phyloP scores from a whole-genome alignment of 2,888 invertebrate genomes.

The Oxyscelio sp. region DNA sequence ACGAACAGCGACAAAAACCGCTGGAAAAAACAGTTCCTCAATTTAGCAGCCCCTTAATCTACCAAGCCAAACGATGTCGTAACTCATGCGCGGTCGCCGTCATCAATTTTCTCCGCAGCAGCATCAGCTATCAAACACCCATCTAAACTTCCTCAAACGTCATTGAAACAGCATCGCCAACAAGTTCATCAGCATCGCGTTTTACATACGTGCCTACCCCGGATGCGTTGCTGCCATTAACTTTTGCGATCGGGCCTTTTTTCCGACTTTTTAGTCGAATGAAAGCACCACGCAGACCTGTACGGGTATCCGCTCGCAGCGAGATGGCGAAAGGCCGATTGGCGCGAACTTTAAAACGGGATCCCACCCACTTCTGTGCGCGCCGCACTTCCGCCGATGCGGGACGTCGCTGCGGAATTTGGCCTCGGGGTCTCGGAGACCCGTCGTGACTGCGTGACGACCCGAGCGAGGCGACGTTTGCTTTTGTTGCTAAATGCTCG shows the following conservation, averaged over 20 bases:
- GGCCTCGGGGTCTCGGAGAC: conserved; percentile 79
- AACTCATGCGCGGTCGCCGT: conserved; percentile 42
- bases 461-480: conserved; percentile 84
- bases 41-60: conserved; percentile 41
- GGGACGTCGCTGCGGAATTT: conserved; percentile 83
- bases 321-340: conserved; percentile 55
- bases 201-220: conserved; percentile 28
- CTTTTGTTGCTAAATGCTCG: conserved; percentile 84
- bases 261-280: conserved; percentile 19
- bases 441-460: conserved; percentile 87
- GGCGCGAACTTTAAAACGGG: conserved; percentile 39
- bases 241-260: conserved; percentile 9
- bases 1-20: conserved; percentile 11
- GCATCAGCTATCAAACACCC: conserved; percentile 52
- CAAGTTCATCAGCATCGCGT: conserved; percentile 56
- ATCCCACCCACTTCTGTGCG: conserved; percentile 74
- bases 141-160: conserved; percentile 65
- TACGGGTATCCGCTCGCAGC: conserved; percentile 45
- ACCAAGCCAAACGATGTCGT: conserved; percentile 31
- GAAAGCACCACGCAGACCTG: conserved; percentile 43
- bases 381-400: conserved; percentile 83
- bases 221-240: conserved; percentile 23
- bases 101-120: conserved; percentile 57
- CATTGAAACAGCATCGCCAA: conserved; percentile 59
- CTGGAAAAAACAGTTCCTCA: conserved; percentile 45